Evolutionary conservation across 1,140 invertebrate genomes (phyloP), one percentile per base, ranked within the genome.

Genomic region (Lucilia sericata): DNA sequence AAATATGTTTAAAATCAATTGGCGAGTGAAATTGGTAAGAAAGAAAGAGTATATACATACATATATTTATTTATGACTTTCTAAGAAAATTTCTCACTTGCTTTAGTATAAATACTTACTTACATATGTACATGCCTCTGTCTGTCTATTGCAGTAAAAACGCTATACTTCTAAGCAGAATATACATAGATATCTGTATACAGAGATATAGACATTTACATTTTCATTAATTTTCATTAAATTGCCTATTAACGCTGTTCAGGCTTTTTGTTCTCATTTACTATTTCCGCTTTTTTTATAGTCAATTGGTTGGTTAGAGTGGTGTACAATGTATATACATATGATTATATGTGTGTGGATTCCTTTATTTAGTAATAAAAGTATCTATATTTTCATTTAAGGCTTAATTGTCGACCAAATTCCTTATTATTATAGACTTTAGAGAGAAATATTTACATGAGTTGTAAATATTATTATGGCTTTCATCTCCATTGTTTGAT

Each of bases 171-270:
- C 51, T 17, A 55, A 7, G 51, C 12, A 12, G 25, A 55, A 17
- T 55, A n/a, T 55, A 55, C 17, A 7, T 13, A 17, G 51, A 55
- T 55, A 49, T 49, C 13, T 14, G 2, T 49, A 55, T 14, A 42
- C 42, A 42, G 42, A 8, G 10, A 2, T 70, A 70, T 19, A 70
- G 4, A 70, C 9, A 21, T 70, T 70, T 70, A 21, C 60, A 21
- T 70, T 70, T 70, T 70, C 65, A 70, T 70, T 70, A 70, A 70
- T 70, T 70, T 70, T 70, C 65, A 70, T 70, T 70, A 70, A 70
- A 70, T 70, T 70, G 65, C 65, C 65, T 70, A 70, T 70, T 70
- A 70, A 70, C 19, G 65, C 65, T 70, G 7, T 70, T 55, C 51
- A 17, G 51, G 51, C 51, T 55, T 14, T 42, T 55, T 55, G 10